phyloP scores from a whole-genome alignment of 1,140 invertebrate genomes.

The Spodoptera litura region DNA sequence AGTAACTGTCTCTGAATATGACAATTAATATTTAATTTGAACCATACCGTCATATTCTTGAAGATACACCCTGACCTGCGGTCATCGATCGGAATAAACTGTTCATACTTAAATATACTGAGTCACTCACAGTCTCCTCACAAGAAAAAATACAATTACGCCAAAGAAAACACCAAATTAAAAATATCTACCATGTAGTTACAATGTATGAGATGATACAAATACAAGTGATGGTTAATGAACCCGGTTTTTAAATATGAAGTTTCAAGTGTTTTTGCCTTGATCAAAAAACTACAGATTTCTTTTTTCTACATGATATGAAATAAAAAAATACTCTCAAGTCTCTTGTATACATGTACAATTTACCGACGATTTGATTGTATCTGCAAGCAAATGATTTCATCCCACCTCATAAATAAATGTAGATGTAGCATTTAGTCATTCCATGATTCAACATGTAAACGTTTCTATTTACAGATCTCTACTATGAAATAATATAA shows the following conservation, averaged over 20 bases:
- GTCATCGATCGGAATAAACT: too few species aligned
- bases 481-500: constrained; percentile 72
- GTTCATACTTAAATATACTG: too few species aligned
- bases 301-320: neutral
- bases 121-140: too few species aligned
- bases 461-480: constrained; percentile 57
- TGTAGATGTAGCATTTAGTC: constrained; percentile 9
- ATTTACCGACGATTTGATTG: constrained; percentile 12
- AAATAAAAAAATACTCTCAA: constrained; percentile 2
- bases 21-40: too few species aligned
- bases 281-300: neutral
- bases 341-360: neutral
- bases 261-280: constrained; percentile 10
- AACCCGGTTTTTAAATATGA: constrained; percentile 6
- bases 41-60: too few species aligned
- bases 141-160: too few species aligned
- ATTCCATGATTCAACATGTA: constrained; percentile 28
- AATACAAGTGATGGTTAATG: constrained; percentile 5
- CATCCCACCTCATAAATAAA: constrained; percentile 24
- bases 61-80: too few species aligned
- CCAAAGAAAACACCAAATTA: neutral
- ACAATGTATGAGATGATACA: too few species aligned
- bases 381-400: constrained; percentile 15
- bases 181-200: too few species aligned
- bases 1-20: too few species aligned